Conservation (phyloP, 2,888 invertebrate species). For the Cantharis flavilabris region DNA sequence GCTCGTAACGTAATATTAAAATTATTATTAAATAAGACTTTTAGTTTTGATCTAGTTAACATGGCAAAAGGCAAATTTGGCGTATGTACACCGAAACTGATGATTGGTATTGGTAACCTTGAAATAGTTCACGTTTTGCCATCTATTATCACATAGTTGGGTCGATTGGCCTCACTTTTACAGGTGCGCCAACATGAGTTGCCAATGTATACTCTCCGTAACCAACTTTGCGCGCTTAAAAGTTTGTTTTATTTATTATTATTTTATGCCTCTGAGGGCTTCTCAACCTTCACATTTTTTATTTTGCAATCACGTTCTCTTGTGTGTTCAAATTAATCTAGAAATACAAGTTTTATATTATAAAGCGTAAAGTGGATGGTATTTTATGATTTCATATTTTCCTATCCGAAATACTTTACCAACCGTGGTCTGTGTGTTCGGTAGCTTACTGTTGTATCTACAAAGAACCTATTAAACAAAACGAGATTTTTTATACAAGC, state of each 20-base stretch:
- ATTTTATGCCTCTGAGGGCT: not conserved
- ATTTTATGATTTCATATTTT: not conserved
- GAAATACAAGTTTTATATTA: not conserved
- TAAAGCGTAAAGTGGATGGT: not conserved
- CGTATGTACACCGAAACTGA: not conserved
- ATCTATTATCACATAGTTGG: not conserved
- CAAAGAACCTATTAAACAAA: not conserved
- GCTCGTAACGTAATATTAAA: not conserved
- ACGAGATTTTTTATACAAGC: not conserved
- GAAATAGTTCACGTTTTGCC: not conserved
- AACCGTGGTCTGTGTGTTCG: not conserved
- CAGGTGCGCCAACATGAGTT: slow-evolving; percentile 2
- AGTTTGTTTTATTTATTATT: slow-evolving; percentile 4
- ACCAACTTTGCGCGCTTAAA: not conserved
- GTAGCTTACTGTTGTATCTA: not conserved
- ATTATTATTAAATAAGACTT: not conserved
- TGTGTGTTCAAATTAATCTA: not conserved
- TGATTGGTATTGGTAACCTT: not conserved
- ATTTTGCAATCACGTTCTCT: not conserved
- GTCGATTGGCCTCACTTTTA: not conserved
- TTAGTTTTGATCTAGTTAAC: not conserved
- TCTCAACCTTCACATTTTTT: slow-evolving; percentile 12
- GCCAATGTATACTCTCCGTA: not conserved
- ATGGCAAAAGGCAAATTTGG: not conserved
- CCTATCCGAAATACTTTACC: not conserved